These are phyloP conservation scores for Antedon mediterranea DNA, from an alignment of 53 echinoderm and acorn worm genomes.

Conservation along the genomic window DNA sequence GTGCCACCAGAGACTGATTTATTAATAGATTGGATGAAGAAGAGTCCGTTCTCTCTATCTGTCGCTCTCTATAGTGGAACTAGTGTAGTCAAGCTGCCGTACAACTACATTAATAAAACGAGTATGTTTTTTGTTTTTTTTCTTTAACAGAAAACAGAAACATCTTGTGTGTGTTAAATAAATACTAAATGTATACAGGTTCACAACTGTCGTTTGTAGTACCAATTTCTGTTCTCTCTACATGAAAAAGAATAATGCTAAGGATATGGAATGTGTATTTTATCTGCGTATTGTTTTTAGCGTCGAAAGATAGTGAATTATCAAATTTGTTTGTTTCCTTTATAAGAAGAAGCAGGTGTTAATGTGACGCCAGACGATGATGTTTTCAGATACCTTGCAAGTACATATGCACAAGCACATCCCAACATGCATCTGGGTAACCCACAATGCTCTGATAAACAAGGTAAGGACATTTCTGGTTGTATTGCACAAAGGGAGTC, in stretches of 20 bases:
- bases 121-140: neutral
- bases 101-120: constrained; percentile 20
- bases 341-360: neutral
- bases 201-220: no score
- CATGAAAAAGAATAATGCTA: no score
- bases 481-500: no score
- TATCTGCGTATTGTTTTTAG: no score
- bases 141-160: no score
- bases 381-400: constrained; percentile 46
- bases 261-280: no score
- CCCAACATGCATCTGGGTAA: constrained; percentile 65
- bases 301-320: no score
- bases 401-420: constrained; percentile 47
- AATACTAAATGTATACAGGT: no score
- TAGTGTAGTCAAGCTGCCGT: constrained; percentile 54
- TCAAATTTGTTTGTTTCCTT: neutral
- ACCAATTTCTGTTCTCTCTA: no score
- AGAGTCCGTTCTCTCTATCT: constrained; percentile 57
- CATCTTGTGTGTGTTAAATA: no score
- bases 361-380: constrained; percentile 47
- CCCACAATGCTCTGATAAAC: constrained; percentile 40
- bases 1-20: constrained; percentile 52
- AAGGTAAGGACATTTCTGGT: no score
- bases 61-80: constrained; percentile 46
- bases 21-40: constrained; percentile 42